Base-by-base conservation (phyloP, 2,797 vertebrate genomes). In the Enteromius fasciolatus region DNA sequence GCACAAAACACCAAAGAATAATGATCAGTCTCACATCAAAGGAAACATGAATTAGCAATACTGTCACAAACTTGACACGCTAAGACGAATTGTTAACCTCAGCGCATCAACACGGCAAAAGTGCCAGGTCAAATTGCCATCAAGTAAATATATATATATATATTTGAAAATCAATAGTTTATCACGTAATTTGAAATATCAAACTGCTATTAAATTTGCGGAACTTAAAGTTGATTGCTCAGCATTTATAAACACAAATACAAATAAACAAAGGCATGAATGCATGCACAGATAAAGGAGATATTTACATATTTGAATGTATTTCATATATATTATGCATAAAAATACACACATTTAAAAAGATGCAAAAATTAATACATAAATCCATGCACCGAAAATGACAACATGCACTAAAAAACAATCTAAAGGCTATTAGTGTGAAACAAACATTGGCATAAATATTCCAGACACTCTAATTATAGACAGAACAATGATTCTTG, bases 1-100 rank as follows among this genome's bases (percentile, higher is more conserved):
- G 63, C 57, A 64, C 36, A 78, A 44, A 79, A 84, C 83, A 76
- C 63, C 36, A 18, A 76, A 78, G 46, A 76, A 80, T 81, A 83
- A 82, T 78, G 36, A 84, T 67, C 68, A 84, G 54, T 18, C 68
- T 82, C n/a, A 28, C 75, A 85, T 79, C 80, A 64, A 61, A 84
- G 31, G 18, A 84, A 79, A 54, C 36, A 77, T 63, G 8, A 78
- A 82, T 68, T 76, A 48, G 57, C 25, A 44, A 73, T 57, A 46
- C 39, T 54, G 72, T 67, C 59, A 82, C 67, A 74, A 82, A 57
- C 20, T 48, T 69, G 76, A 82, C 76, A 79, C 41, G 12, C 20
- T 2, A 77, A 48, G 39, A 67, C 15, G 11, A 68, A 48, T 50
- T 74, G 68, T 52, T 52, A 79, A 25, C 69, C 59, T 72, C 59